Evolutionary conservation across 2,888 invertebrate species (phyloP).

Genomic region (Pyrocoelia pectoralis): DNA sequence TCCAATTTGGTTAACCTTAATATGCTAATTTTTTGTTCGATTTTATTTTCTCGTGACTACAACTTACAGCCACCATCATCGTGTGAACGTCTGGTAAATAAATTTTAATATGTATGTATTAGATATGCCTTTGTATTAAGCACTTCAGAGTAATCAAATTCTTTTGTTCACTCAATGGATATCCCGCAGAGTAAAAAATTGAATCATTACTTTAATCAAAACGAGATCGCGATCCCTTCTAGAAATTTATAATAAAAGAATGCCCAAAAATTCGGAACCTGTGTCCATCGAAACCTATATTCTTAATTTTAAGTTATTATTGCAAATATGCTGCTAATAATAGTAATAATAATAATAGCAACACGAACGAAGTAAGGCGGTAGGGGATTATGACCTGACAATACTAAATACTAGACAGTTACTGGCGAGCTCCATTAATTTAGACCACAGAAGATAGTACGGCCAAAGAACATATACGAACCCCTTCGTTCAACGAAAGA

Average conservation of each 20-base stretch:
- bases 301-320: too few relatives aligned
- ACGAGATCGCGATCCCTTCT: conserved; percentile 41
- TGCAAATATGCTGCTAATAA: too few relatives aligned
- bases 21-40: conserved; percentile 5
- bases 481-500: too few relatives aligned
- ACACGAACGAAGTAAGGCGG: too few relatives aligned
- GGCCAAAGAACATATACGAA: too few relatives aligned
- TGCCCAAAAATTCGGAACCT: too few relatives aligned
- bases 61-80: conserved; percentile 28
- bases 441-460: too few relatives aligned
- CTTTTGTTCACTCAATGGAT: conserved; percentile 59
- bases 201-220: conserved; percentile 59
- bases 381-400: too few relatives aligned
- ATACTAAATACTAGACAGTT: too few relatives aligned
- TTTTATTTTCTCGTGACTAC: conserved; percentile 4
- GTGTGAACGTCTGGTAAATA: conserved; percentile 56
- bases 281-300: too few relatives aligned
- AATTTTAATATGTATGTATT: conserved; percentile 60
- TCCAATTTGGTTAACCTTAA: conserved; percentile 6
- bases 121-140: conserved; percentile 56
- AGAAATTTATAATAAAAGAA: neutral
- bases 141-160: conserved; percentile 55
- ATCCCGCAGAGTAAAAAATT: conserved; percentile 61
- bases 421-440: too few relatives aligned
- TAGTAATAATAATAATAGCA: too few relatives aligned